phyloP scores from a whole-genome alignment of 2,113 vertebrate species.

The Datnioides undecimradiatus region DNA sequence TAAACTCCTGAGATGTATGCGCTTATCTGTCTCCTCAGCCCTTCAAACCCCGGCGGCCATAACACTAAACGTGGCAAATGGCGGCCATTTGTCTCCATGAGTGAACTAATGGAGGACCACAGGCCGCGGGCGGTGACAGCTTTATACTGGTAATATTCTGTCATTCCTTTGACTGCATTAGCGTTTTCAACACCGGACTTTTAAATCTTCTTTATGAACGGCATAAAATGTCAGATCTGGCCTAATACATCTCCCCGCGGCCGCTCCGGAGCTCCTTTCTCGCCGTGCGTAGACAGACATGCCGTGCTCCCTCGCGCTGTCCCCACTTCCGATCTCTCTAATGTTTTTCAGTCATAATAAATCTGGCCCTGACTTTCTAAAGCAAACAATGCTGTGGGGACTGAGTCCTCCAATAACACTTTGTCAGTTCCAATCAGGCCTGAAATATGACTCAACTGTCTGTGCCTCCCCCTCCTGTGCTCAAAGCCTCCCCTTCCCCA shows the following conservation, averaged over 20 bases:
- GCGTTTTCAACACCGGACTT: conserved; percentile 57
- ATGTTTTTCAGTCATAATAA: conserved; percentile 95
- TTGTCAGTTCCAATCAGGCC: conserved; percentile 95
- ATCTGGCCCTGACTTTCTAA: conserved; percentile 94
- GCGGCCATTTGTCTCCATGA: conserved; percentile 66
- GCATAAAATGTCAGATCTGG: conserved; percentile 56
- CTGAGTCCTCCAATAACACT: conserved; percentile 95
- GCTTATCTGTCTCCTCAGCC: conserved; percentile 48
- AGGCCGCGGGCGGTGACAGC: conserved; percentile 32
- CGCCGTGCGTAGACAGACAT: conserved; percentile 85
- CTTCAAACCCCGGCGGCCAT: conserved; percentile 33
- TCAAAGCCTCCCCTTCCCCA: conserved; percentile 66
- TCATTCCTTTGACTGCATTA: conserved; percentile 60
- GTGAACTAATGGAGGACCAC: conserved; percentile 24
- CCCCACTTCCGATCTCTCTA: conserved; percentile 91
- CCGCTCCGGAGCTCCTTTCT: conserved; percentile 56
- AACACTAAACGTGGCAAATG: conserved; percentile 69
- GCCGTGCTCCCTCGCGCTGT: conserved; percentile 85
- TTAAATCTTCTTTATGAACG: conserved; percentile 62
- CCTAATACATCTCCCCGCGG: conserved; percentile 56
- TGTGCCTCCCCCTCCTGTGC: conserved; percentile 82
- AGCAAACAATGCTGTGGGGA: conserved; percentile 93
- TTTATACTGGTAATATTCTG: conserved; percentile 57
- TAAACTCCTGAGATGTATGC: conserved; percentile 41
- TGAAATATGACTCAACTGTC: conserved; percentile 91